Base-by-base conservation (phyloP, 2,113 vertebrate species). In the Protobothrops mucrosquamatus region DNA sequence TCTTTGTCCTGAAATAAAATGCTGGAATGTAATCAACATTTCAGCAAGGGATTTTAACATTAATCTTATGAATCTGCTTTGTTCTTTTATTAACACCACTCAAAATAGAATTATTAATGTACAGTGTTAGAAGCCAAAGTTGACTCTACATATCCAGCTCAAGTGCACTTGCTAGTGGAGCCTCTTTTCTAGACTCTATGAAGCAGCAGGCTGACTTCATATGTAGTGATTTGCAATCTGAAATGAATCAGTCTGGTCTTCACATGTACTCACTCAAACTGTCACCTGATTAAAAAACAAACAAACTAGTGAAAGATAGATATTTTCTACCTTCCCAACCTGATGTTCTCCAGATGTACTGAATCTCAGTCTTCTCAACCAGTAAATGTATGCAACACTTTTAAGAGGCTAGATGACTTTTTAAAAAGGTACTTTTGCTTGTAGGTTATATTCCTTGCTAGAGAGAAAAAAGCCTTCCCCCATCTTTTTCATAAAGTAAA, bases 11-110 rank as follows among this genome's bases (percentile, higher is more conserved):
- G 23, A 85, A 92, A 89, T 55, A 81, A 92, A 92, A 89, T 57
- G 23, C 12, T 89, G 87, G 64, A n/a, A 89, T 34, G 43, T 59
- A 85, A 85, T 55, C 64, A 89, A 59, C 18, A 85, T 26, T 55
- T 89, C 23, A 34, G 29, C 55, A 85, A 59, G 7, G 15, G 43
- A 81, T 85, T 89, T 92, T 92, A 85, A 92, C 39, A 85, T 54
- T 39, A 89, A 57, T 59, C 54, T 85, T 43, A 89, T 59, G 43
- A 29, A 23, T 12, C 64, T 59, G 54, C 20, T 18, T 22, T 34
- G 43, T 74, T 89, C 61, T 89, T 43, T 61, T 87, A 88, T 89
- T 89, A 85, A 59, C 39, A 92, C 10, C 69, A 89, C 29, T 89
- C 64, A 85, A 51, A 46, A 46, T 29, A 34, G 48, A 89, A 51